Evolutionary conservation across 2,888 invertebrate species (phyloP), one percentile per base, ranked within the genome.

Genomic region (Aspidiotus destructor): DNA sequence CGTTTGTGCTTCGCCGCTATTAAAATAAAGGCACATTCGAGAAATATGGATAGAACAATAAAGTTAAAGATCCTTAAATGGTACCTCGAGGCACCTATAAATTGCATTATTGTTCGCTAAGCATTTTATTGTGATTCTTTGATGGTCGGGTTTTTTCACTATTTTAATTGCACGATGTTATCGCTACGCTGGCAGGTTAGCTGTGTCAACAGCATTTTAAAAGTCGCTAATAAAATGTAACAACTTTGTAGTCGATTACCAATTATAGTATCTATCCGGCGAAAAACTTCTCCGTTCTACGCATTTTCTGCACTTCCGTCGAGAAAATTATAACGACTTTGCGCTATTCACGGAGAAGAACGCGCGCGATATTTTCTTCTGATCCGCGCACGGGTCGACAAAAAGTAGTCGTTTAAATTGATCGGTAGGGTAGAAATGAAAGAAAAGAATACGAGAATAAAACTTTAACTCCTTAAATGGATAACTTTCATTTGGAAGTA

Each of bases 21-120:
- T 65, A 48, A 57, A 57, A 65, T 57, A 55, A 65, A 65, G 57
- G 65, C 65, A 57, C 65, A 65, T 42, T 28, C 65, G 65, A 65
- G 65, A 65, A 65, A 65, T 65, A 65, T 65, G 65, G 65, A 65
- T 65, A 65, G 65, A 65, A 65, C 57, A 65, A 65, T 65, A 65
- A 65, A 65, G 65, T 65, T 65, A 65, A 65, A 65, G 65, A 65
- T 65, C 65, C 57, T 65, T 65, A 65, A 65, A 65, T 65, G 65
- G 65, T 65, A 65, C 65, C 65, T 65, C 57, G 65, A 65, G 65
- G 65, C 65, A 57, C 57, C 65, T 65, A 65, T 65, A 65, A 65
- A 65, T 65, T 65, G 65, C 65, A 65, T 65, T 65, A 65, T 65
- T 65, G 65, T 65, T 65, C 57, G 65, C 17, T 16, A 42, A 65